Evolutionary conservation across 2,113 vertebrate species (phyloP), one percentile per base, ranked within the genome.

Genomic region (Chaetura pelagica): DNA sequence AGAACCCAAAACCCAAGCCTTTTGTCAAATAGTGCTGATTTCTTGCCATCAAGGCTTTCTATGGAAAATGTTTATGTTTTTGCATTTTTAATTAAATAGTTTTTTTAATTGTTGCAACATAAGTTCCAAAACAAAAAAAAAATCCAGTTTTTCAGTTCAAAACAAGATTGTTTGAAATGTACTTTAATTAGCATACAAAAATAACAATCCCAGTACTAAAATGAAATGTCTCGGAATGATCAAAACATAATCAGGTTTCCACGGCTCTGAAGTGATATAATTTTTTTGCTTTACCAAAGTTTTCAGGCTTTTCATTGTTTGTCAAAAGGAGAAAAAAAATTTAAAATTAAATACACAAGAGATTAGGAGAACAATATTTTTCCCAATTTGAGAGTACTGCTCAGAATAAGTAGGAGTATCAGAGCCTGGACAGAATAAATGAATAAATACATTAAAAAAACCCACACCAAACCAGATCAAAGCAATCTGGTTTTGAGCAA

Each of bases 121-220:
- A 92, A 89, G 94, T 96, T 94, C 89, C 89, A 92, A 97, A 97
- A 84, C 91, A 93, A 91, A 94, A 91, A 93, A 84, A 93, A 84
- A 52, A 3, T 95, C 83, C 55, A 92, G 63, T 93, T 97, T 97
- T 97, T 94, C 64, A 92, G 91, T 97, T 96, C 96, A 95, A 96
- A 97, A 96, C 89, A 96, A 96, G 84, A 86, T 92, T 94, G 96
- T 94, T 97, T 97, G 96, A 97, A 96, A 97, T 84, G 84, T 92
- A 94, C 3, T 19, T 93, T 97, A 95, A 97, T 97, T 96, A 97
- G 96, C 95, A 97, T 95, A 94, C 93, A 96, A 93, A 96, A 95
- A 96, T 88, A 95, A 90, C 95, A 95, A 87, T 87, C 94, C 80
- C 57, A 40, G 93, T 93, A 94, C 93, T 84, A 96, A 97, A 97